Percentiles rank a stretch among this genome's conserved stretches.
phyloP scores from a whole-genome alignment of 92 coral and sea anemone genomes.

The Siderastrea siderea region DNA sequence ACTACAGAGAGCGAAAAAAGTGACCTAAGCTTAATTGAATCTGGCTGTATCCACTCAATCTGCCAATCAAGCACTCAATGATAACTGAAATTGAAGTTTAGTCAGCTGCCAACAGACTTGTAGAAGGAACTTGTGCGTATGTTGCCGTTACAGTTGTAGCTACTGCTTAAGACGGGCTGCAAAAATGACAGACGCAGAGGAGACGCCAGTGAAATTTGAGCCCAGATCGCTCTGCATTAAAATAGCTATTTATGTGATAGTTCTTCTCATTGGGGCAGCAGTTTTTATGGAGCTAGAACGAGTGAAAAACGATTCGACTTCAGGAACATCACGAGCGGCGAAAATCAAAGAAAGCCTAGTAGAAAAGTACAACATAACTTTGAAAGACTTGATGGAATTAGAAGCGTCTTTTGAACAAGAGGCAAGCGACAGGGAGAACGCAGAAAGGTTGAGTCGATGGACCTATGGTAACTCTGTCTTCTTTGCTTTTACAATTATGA shows the following conservation, averaged over 20 bases:
- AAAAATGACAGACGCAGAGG: constrained; percentile 28
- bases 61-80: not conserved
- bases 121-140: not conserved
- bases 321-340: constrained; percentile 14
- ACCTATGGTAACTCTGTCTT: constrained; percentile 85
- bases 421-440: constrained; percentile 19
- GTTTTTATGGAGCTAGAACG: constrained; percentile 84
- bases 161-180: not conserved
- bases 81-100: not conserved
- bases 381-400: constrained; percentile 52
- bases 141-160: not conserved
- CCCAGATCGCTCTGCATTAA: constrained; percentile 79
- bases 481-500: constrained; percentile 91
- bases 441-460: constrained; percentile 71
- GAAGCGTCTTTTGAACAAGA: constrained; percentile 49
- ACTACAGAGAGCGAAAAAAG: not conserved
- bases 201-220: constrained; percentile 62
- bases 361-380: constrained; percentile 73
- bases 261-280: constrained; percentile 89
- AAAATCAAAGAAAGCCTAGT: constrained; percentile 34
- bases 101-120: not conserved
- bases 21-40: not conserved
- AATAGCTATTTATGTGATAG: constrained; percentile 58
- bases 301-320: constrained; percentile 6
- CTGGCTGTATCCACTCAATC: constrained; percentile 15